phyloP scores from a whole-genome alignment of 2,113 vertebrate genomes.

The Crotalus tigris region DNA sequence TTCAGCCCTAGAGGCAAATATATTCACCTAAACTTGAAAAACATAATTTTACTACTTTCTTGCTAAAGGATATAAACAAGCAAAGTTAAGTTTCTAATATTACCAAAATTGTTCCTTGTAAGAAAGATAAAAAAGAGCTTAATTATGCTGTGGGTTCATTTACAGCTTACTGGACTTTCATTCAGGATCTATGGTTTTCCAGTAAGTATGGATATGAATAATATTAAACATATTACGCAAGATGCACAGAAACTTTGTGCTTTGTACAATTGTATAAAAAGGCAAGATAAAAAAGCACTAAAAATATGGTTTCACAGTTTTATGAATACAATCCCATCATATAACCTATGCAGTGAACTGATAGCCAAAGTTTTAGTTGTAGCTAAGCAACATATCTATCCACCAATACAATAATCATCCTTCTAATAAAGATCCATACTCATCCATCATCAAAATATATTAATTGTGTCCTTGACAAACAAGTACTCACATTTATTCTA shows the following conservation, averaged over 20 bases:
- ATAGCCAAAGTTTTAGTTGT: background rate
- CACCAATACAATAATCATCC: background rate
- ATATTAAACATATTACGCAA: conserved; percentile 8
- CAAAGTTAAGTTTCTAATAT: background rate
- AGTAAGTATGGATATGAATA: background rate
- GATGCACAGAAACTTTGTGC: background rate
- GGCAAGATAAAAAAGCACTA: background rate
- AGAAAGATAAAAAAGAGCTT: background rate
- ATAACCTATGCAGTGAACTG: background rate
- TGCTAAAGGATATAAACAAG: background rate
- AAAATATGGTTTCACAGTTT: background rate
- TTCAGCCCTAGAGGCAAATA: background rate
- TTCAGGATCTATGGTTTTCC: background rate
- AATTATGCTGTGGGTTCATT: background rate
- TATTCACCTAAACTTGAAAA: background rate
- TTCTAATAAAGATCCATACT: background rate
- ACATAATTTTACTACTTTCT: conserved; percentile 26
- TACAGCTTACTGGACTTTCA: background rate
- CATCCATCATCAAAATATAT: background rate
- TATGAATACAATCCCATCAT: background rate
- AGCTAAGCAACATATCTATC: background rate
- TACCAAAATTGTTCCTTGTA: conserved; percentile 22
- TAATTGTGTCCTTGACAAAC: background rate
- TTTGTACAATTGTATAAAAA: conserved; percentile 20
- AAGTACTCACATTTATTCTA: background rate